Percentiles rank a stretch among this genome's conserved stretches.
phyloP scores from a whole-genome alignment of 2,888 invertebrate species.

The Pegoplata infirma region DNA sequence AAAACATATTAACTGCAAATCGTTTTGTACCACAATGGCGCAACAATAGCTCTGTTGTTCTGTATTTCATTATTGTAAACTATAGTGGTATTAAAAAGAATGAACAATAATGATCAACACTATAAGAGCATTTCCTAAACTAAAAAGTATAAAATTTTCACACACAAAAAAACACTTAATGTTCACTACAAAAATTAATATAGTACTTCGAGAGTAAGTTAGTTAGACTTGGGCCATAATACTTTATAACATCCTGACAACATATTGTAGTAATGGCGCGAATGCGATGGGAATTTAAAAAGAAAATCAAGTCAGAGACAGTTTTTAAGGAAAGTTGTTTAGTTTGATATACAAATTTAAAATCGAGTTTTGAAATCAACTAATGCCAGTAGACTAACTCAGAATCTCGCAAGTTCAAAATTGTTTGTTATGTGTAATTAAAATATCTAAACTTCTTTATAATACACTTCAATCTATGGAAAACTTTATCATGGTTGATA shows the following conservation, averaged over 20 bases:
- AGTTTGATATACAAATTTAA: too few species aligned
- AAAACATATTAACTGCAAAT: constrained; percentile 22
- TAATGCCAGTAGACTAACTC: too few species aligned
- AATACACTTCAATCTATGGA: neutral
- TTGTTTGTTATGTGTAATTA: too few species aligned
- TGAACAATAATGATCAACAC: constrained; percentile 12
- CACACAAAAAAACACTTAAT: neutral
- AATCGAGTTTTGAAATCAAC: too few species aligned
- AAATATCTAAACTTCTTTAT: neutral
- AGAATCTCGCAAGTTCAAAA: too few species aligned
- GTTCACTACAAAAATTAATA: neutral
- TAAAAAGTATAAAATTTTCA: constrained; percentile 7
- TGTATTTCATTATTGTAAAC: constrained; percentile 1
- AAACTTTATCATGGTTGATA: neutral
- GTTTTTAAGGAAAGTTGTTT: too few species aligned
- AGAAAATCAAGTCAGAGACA: too few species aligned
- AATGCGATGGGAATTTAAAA: too few species aligned
- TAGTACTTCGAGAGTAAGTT: neutral
- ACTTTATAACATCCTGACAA: neutral
- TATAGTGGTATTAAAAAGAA: neutral
- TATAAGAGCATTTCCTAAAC: constrained; percentile 35
- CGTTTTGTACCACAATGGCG: constrained; percentile 9
- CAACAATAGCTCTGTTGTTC: neutral
- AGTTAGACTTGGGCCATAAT: neutral
- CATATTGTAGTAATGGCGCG: neutral